Base-by-base conservation (phyloP, 2,888 invertebrate genomes). In the Lymantria dispar region DNA sequence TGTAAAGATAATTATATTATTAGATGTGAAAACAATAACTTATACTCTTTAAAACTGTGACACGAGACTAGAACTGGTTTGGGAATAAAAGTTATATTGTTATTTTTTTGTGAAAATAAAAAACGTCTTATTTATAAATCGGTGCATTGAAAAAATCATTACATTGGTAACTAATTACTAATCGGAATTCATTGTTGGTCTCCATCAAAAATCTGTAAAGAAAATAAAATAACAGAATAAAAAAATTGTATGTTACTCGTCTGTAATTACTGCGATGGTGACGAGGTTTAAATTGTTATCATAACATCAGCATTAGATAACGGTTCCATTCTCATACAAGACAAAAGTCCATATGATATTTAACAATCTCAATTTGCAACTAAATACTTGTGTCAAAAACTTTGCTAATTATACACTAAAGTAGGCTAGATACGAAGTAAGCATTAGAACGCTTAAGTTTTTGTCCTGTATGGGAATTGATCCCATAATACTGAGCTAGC, bases 51-150 rank as follows among this genome's bases (percentile, higher is more conserved):
- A 90, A 90, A 90, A 90, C 90, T 90, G 90, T 90, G 88, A 89
- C 82, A 77, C 73, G 81, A 87, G 90, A 91, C 90, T 91, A 91
- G 90, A 91, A 82, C 82, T 78, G 84, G 80, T 87, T 85, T 83
- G 80, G 79, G 81, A 76, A 76, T 75, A 75, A 76, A 74, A 75
- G 74, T 65, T 71, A 70, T 55, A 64, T 65, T 62, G 64, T 62
- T 48, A n/a, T n/a, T 56, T 66, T 62, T 52, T 57, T 58, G 67
- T 54, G 54, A 65, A 59, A 57, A 62, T 8, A 59, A 57, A 51
- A 48, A 58, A 66, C 60, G 7, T 58, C 56, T 51, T 46, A 56
- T 62, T 48, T 61, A 54, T 43, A 49, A 9, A 60, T 64, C 67
- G 64, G 66, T 74, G 68, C 62, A 58, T 60, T 62, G 51, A 49